Conservation (phyloP, 2,113 vertebrate species). For the Pituophis catenifer region DNA sequence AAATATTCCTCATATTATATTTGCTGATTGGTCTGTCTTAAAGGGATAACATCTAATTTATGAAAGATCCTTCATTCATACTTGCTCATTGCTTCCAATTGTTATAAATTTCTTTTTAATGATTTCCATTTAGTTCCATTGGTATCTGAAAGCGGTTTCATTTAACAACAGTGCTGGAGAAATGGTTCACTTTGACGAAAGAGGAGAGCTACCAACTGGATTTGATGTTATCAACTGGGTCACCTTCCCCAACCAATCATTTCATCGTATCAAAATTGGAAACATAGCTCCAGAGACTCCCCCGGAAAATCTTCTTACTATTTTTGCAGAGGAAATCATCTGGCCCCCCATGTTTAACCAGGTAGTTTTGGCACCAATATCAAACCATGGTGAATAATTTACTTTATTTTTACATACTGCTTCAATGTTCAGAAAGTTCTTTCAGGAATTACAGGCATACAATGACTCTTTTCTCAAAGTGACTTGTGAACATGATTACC, state of each 20-base stretch:
- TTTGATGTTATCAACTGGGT: constrained; percentile 10
- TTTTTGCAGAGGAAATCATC: neutral
- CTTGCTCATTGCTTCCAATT: neutral
- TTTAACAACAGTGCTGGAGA: neutral
- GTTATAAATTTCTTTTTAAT: neutral
- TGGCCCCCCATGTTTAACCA: neutral
- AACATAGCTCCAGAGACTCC: neutral
- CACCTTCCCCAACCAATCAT: neutral
- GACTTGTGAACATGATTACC: too few species aligned
- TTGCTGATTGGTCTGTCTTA: neutral
- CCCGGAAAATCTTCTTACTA: fast-evolving
- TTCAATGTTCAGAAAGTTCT: neutral
- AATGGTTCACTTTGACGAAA: neutral
- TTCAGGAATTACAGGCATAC: neutral
- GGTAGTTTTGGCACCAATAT: neutral
- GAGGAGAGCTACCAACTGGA: neutral
- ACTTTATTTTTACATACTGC: neutral
- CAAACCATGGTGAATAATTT: neutral
- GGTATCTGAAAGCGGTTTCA: neutral
- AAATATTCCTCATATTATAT: neutral
- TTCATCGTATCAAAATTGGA: neutral
- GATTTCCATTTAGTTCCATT: neutral
- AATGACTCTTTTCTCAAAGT: too few species aligned
- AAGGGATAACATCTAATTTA: neutral
- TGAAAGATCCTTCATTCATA: neutral